phyloP scores from a whole-genome alignment of 2,888 invertebrate species.

The Dasypogon diadema region DNA sequence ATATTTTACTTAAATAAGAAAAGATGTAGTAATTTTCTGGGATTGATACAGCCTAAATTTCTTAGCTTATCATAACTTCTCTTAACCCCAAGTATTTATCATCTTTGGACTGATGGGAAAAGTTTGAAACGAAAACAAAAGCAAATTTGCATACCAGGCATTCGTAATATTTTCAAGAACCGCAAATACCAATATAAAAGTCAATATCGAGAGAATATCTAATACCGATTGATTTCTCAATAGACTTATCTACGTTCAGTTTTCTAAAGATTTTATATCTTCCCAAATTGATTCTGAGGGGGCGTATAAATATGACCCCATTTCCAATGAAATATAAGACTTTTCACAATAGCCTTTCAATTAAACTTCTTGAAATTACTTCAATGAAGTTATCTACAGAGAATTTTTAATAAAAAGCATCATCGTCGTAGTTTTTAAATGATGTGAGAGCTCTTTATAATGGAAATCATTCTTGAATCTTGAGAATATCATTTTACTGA shows the following conservation, averaged over 20 bases:
- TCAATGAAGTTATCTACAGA: conserved; percentile 8
- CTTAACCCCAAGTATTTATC: conserved; percentile 25
- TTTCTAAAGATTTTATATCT: conserved; percentile 14
- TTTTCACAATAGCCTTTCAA: neutral
- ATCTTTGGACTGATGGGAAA: conserved; percentile 31
- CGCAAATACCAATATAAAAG: neutral
- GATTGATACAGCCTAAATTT: conserved; percentile 20
- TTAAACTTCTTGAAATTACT: conserved; percentile 24
- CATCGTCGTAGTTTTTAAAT: too few relatives aligned
- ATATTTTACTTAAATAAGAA: too few relatives aligned
- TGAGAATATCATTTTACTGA: too few relatives aligned
- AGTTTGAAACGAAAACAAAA: conserved; percentile 31
- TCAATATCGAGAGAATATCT: neutral
- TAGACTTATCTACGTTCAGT: neutral
- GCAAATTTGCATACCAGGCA: conserved; percentile 34
- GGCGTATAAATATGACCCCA: conserved; percentile 1
- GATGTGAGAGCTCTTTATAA: too few relatives aligned
- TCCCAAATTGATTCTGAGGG: conserved; percentile 20
- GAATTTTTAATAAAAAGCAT: conserved; percentile 22
- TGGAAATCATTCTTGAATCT: too few relatives aligned
- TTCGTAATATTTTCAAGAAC: conserved; percentile 38
- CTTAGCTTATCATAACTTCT: conserved; percentile 18
- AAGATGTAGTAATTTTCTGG: neutral
- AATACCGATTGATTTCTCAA: conserved; percentile 32
- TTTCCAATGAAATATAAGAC: conserved; percentile 5